A percentile compares a stretch with the other conserved stretches of the same genome.
These are phyloP conservation scores for Myiothlypis chrysogaster DNA, from an alignment of 2,797 vertebrate genomes.

Conservation along the genomic window DNA sequence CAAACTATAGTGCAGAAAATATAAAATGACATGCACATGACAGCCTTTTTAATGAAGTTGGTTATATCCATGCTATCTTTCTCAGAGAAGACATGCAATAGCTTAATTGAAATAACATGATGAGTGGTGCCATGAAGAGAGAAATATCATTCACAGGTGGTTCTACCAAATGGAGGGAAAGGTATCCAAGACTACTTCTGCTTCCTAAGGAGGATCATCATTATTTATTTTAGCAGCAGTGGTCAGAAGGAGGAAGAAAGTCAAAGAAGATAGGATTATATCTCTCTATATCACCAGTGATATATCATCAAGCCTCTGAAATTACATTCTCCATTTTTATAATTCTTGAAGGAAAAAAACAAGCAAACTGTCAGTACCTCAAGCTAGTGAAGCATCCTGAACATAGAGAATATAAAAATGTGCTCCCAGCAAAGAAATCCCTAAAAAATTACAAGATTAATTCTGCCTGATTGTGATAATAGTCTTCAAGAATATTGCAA, in stretches of 20 bases:
- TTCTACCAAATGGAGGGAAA: background rate
- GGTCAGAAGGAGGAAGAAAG: background rate
- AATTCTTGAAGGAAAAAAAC: background rate
- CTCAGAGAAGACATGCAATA: background rate
- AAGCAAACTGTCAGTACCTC: background rate
- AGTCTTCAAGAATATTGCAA: background rate
- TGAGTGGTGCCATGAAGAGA: background rate
- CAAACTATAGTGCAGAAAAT: background rate
- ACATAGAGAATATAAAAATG: background rate
- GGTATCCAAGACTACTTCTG: background rate
- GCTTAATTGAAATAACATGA: background rate
- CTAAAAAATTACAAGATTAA: background rate
- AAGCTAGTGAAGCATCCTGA: background rate
- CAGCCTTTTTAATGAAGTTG: background rate
- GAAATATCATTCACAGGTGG: background rate
- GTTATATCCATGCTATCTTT: background rate
- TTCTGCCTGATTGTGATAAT: background rate
- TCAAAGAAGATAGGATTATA: background rate
- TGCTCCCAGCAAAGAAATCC: background rate
- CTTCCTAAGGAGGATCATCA: background rate
- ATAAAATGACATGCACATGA: rapidly evolving
- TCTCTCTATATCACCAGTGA: background rate
- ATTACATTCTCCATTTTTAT: background rate
- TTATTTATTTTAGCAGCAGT: background rate
- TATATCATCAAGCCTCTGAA: background rate